These are phyloP conservation scores for Embiotoca jacksoni DNA, from an alignment of 2,113 vertebrate species.

Conservation along the genomic window DNA sequence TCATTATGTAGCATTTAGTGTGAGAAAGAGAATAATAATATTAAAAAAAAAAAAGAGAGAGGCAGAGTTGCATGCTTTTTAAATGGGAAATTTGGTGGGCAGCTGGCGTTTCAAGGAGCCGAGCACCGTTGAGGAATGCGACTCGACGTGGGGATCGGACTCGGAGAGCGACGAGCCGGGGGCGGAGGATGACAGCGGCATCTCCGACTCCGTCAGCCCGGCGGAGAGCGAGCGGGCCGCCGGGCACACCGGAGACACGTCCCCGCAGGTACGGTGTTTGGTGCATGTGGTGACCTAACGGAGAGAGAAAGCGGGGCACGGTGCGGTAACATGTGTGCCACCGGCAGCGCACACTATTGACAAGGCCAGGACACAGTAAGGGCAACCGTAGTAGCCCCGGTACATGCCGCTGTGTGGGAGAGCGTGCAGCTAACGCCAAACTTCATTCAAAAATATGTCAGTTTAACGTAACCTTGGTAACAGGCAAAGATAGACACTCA, in stretches of 20 bases:
- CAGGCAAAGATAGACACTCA: not conserved
- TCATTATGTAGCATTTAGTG: constrained; percentile 37
- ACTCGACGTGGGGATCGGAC: constrained; percentile 88
- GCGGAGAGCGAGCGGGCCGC: constrained; percentile 63
- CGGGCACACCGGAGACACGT: constrained; percentile 60
- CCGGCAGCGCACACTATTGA: not conserved
- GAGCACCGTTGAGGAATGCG: constrained; percentile 87
- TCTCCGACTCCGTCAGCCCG: constrained; percentile 69
- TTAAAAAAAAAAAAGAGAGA: not conserved
- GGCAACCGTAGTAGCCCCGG: not conserved
- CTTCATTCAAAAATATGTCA: not conserved
- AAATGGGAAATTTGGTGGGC: constrained; percentile 87
- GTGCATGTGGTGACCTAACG: not conserved
- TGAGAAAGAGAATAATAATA: not conserved
- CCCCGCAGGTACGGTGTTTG: constrained; percentile 73
- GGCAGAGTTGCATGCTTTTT: constrained; percentile 51
- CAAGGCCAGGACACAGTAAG: constrained; percentile 39
- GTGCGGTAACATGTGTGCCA: not conserved
- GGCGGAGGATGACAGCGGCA: constrained; percentile 78
- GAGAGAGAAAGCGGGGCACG: too few species aligned
- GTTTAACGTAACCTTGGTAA: not conserved
- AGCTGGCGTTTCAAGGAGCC: constrained; percentile 86
- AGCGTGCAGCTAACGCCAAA: not conserved
- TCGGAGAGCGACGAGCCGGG: constrained; percentile 82
- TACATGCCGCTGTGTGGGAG: too few species aligned